These are phyloP conservation scores for Alectura lathami DNA, from an alignment of 2,113 vertebrate genomes.

Conservation along the genomic window DNA sequence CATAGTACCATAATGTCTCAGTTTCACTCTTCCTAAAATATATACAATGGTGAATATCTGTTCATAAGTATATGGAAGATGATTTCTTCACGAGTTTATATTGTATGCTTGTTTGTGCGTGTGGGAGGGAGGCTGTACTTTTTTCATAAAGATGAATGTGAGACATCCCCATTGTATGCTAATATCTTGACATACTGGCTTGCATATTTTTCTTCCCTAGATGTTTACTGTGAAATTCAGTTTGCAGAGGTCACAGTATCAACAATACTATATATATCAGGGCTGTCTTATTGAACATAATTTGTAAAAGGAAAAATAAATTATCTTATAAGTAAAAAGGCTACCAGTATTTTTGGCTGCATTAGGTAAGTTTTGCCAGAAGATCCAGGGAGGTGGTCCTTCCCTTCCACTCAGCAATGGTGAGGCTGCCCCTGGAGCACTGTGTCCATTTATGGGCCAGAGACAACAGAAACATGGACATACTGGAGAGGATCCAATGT, in stretches of 20 bases:
- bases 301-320: too few species aligned
- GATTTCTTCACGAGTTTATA: background rate
- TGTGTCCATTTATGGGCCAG: background rate
- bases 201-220: background rate
- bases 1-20: too few species aligned
- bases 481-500: background rate
- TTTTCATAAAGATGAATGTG: background rate
- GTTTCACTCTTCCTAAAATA: background rate
- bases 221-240: background rate
- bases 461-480: background rate
- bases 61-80: background rate
- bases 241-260: background rate
- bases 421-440: background rate
- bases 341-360: background rate
- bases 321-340: too few species aligned
- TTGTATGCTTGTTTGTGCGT: too few species aligned
- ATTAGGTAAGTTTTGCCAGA: background rate
- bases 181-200: background rate
- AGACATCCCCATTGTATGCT: background rate
- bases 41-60: background rate
- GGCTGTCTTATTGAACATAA: too few species aligned
- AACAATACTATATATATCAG: too few species aligned
- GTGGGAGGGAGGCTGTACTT: too few species aligned
- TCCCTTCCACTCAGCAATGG: too few species aligned
- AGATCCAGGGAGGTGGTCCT: background rate